A percentile compares a stretch with the other conserved stretches of the same genome.
phyloP scores from a whole-genome alignment of 2,888 invertebrate genomes.

The Thysanoteuthis rhombus region DNA sequence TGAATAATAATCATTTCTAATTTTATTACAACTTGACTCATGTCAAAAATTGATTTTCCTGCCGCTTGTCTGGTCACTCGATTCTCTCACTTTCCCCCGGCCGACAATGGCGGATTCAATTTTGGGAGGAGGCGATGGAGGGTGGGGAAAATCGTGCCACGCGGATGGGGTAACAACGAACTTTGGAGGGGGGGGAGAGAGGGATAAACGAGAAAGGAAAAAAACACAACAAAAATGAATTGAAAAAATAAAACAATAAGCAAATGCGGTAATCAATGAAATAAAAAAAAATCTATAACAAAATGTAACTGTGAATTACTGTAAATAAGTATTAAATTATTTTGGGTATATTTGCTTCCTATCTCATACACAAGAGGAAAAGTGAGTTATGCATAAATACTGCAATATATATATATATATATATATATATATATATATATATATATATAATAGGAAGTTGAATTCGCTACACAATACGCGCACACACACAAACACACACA shows the following conservation, averaged over 20 bases:
- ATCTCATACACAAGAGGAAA: too few species aligned
- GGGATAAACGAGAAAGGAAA: background rate
- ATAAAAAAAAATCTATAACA: background rate
- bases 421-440: background rate
- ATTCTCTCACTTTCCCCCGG: background rate
- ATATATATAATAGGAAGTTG: too few species aligned
- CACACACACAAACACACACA: too few species aligned
- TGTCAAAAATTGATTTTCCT: conserved; percentile 17
- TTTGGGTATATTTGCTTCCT: background rate
- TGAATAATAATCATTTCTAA: conserved; percentile 31
- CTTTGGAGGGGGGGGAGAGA: too few species aligned
- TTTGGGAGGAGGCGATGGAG: too few species aligned
- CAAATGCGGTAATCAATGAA: background rate
- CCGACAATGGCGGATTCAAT: background rate
- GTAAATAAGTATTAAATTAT: background rate
- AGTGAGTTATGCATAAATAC: background rate
- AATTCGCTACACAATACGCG: too few species aligned
- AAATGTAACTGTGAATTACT: background rate
- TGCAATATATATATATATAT: background rate
- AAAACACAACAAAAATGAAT: background rate
- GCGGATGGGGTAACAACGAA: too few species aligned
- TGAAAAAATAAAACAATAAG: background rate
- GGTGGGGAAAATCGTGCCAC: too few species aligned
- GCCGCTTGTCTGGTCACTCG: background rate
- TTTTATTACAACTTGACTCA: conserved; percentile 28